These are phyloP conservation scores for Drosophila seguyi DNA, from an alignment of 1,140 invertebrate species.

Conservation along the genomic window DNA sequence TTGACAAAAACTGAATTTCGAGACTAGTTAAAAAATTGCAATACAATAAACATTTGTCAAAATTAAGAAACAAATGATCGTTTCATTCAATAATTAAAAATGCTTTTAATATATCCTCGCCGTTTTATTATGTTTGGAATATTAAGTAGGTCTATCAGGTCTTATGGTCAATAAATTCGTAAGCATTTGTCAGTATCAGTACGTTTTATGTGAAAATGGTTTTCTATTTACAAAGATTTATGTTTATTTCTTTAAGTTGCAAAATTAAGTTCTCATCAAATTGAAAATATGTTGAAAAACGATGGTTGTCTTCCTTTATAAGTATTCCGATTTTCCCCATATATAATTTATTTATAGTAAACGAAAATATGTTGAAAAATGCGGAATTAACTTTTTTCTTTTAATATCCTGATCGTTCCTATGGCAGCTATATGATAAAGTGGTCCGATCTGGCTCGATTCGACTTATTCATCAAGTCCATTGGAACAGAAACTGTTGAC, in stretches of 20 bases:
- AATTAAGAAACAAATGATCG: neutral
- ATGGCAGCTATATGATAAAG: no score
- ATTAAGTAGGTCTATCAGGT: slow-evolving; percentile 57
- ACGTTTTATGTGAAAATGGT: slow-evolving; percentile 13
- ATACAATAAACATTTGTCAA: neutral
- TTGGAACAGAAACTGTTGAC: neutral
- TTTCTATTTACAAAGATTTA: slow-evolving; percentile 31
- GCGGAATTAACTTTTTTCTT: neutral
- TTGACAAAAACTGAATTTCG: neutral
- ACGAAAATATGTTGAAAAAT: neutral
- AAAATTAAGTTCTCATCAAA: neutral
- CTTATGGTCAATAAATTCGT: slow-evolving; percentile 72
- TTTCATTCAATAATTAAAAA: neutral
- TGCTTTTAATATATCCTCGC: slow-evolving; percentile 10
- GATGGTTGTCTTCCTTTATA: no score
- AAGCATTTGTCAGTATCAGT: slow-evolving; percentile 39
- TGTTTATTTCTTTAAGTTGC: neutral
- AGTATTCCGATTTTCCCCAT: no score
- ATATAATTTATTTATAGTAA: neutral
- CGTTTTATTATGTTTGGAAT: slow-evolving; percentile 25
- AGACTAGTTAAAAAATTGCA: slow-evolving; percentile 18
- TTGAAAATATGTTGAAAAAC: no score
- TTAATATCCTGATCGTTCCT: neutral
- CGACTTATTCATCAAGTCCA: neutral
- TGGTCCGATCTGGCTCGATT: neutral